Conservation (phyloP, 2,113 vertebrate genomes). For the Thymallus thymallus region DNA sequence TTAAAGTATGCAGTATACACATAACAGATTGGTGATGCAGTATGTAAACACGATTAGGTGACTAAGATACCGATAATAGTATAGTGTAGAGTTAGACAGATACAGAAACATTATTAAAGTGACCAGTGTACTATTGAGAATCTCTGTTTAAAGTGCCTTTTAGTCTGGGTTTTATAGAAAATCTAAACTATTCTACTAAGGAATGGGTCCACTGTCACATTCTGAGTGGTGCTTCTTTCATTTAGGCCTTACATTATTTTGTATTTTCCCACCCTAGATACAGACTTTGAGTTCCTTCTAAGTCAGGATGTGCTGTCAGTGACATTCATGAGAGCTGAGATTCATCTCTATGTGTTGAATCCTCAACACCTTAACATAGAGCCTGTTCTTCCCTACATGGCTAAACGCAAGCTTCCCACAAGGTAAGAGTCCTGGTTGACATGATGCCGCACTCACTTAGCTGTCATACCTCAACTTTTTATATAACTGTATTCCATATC, state of each 20-base stretch:
- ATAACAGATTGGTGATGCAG: too few relatives aligned
- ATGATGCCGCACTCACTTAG: background rate
- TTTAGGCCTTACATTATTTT: background rate
- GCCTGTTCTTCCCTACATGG: conserved; percentile 65
- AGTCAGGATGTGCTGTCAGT: conserved; percentile 61
- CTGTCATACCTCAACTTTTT: background rate
- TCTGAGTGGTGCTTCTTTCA: background rate
- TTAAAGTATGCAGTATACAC: too few relatives aligned
- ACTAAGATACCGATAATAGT: too few relatives aligned
- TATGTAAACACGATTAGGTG: too few relatives aligned
- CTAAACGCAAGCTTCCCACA: conserved; percentile 63
- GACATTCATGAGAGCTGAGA: conserved; percentile 61
- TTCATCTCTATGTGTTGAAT: conserved; percentile 75
- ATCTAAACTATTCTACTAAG: background rate
- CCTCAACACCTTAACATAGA: conserved; percentile 62
- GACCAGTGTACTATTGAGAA: too few relatives aligned
- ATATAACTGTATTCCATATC: background rate
- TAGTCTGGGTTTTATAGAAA: too few relatives aligned
- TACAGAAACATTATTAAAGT: too few relatives aligned
- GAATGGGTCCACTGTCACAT: too few relatives aligned
- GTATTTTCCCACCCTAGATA: conserved; percentile 48
- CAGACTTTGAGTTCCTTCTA: conserved; percentile 68
- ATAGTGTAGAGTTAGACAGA: too few relatives aligned
- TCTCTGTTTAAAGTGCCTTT: background rate
- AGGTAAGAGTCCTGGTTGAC: conserved; percentile 50